A percentile compares a stretch with the other conserved stretches of the same genome.
Conservation (phyloP, 1,140 invertebrate species). For the Homalodisca vitripennis region DNA sequence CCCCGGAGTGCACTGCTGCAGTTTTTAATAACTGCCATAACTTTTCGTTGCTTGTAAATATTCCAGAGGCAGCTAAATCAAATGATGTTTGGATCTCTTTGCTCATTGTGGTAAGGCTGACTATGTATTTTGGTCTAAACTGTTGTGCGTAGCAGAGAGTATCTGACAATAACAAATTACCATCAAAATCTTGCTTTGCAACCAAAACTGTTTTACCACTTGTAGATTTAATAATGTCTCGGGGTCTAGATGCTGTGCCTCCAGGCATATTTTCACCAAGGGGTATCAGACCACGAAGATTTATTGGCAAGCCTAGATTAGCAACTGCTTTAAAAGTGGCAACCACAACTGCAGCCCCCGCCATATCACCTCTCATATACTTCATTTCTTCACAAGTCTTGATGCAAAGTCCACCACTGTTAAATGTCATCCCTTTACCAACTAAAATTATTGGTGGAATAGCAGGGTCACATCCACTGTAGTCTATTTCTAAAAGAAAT, state of each 20-base stretch:
- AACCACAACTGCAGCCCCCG: slow-evolving; percentile 61
- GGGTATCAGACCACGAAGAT: slow-evolving; percentile 57
- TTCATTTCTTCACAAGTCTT: slow-evolving; percentile 59
- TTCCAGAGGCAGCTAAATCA: slow-evolving; percentile 55
- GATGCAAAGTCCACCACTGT: slow-evolving; percentile 63
- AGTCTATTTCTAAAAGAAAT: slow-evolving; percentile 49
- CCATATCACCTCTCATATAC: slow-evolving; percentile 65
- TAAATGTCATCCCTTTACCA: slow-evolving; percentile 64
- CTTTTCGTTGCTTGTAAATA: slow-evolving; percentile 55
- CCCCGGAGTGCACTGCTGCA: slow-evolving; percentile 57
- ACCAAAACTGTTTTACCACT: slow-evolving; percentile 66
- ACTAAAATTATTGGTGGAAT: slow-evolving; percentile 48
- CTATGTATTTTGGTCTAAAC: slow-evolving; percentile 53
- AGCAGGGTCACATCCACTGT: slow-evolving; percentile 48
- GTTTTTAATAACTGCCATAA: slow-evolving; percentile 53
- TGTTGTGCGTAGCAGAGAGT: slow-evolving; percentile 54
- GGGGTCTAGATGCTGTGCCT: slow-evolving; percentile 59
- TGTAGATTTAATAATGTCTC: slow-evolving; percentile 62
- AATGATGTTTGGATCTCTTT: slow-evolving; percentile 45
- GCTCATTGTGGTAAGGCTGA: slow-evolving; percentile 59
- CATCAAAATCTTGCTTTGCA: slow-evolving; percentile 66
- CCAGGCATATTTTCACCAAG: slow-evolving; percentile 65
- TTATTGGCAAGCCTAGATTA: slow-evolving; percentile 55
- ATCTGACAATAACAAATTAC: slow-evolving; percentile 63
- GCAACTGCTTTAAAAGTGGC: slow-evolving; percentile 55